Evolutionary conservation across 2,113 vertebrate species (phyloP).

Genomic region (Syrmaticus mikado): DNA sequence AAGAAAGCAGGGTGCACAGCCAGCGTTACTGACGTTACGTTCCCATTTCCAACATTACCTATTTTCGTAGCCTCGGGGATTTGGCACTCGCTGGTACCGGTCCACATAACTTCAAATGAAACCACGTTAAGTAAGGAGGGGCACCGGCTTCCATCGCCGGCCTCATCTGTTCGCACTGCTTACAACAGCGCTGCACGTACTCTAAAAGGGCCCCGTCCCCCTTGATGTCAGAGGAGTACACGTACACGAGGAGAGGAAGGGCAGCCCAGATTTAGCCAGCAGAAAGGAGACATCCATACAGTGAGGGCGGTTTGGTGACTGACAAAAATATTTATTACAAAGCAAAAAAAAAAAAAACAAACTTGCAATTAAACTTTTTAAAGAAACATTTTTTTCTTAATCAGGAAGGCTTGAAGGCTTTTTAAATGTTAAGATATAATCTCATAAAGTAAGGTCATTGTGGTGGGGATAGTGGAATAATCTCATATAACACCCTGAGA

Average conservation of each 20-base stretch:
- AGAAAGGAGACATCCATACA: constrained; percentile 39
- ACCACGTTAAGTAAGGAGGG: neutral
- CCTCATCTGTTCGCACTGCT: constrained; percentile 34
- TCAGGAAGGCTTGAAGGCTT: neutral
- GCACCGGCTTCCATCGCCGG: neutral
- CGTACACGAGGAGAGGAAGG: constrained; percentile 7
- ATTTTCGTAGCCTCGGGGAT: neutral
- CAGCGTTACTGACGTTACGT: neutral
- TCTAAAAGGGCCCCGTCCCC: constrained; percentile 15
- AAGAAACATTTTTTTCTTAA: neutral
- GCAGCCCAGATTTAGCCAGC: constrained; percentile 43
- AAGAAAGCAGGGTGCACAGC: neutral
- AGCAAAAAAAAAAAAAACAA: neutral
- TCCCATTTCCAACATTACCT: neutral
- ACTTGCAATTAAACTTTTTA: neutral
- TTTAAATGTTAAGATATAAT: constrained; percentile 41
- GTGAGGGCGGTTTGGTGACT: constrained; percentile 17
- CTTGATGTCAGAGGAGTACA: constrained; percentile 27
- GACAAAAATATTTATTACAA: neutral
- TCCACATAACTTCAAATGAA: neutral
- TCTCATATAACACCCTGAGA: constrained; percentile 28
- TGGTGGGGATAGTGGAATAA: constrained; percentile 22
- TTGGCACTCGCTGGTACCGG: neutral
- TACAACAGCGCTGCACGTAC: constrained; percentile 51
- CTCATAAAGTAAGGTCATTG: neutral